Base-by-base conservation (phyloP, 2,888 invertebrate genomes). In the Strigamia maritima region DNA sequence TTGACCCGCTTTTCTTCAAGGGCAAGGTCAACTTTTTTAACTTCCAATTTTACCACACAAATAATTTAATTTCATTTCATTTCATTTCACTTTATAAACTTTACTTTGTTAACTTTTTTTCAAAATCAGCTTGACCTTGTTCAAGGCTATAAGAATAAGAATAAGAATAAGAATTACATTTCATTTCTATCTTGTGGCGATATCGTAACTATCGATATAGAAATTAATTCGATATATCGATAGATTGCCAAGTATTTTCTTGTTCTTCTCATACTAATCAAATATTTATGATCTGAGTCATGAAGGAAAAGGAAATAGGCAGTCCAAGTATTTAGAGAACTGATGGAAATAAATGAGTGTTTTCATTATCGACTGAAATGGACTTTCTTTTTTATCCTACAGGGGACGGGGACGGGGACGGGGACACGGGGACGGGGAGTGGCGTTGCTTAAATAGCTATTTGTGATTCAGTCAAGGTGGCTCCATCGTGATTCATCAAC, bases 11-110 rank as follows among this genome's bases (percentile, higher is more conserved):
- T 65, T 26, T 2, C 4, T 60, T 26, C 65, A 65, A 65, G 65
- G 65, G 26, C 65, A 65, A 65, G 65, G 65, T 65, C 65, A 65
- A 24, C 1, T 65, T 26, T 54, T 54, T 54, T 54, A n/a, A n/a
- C 54, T 8, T 8, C 26, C 24, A 26, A 65, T 65, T 65, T 65
- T 65, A 65, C 0, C 1, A 22, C 10, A 8, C 3, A 65, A 65
- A 65, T 14, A 16, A 19, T n/a, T 2, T 49, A 49, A 49, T 49
- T 16, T n/a, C n/a, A n/a, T n/a, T n/a, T n/a, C n/a, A n/a, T n/a
- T n/a, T n/a, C n/a, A n/a, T n/a, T n/a, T n/a, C n/a, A n/a, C n/a
- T n/a, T n/a, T n/a, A n/a, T n/a, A n/a, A n/a, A n/a, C n/a, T n/a
- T n/a, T n/a, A n/a, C n/a, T n/a, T n/a, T n/a, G n/a, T n/a, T n/a